phyloP scores from a whole-genome alignment of 2,888 invertebrate genomes.

The Hyles lineata region DNA sequence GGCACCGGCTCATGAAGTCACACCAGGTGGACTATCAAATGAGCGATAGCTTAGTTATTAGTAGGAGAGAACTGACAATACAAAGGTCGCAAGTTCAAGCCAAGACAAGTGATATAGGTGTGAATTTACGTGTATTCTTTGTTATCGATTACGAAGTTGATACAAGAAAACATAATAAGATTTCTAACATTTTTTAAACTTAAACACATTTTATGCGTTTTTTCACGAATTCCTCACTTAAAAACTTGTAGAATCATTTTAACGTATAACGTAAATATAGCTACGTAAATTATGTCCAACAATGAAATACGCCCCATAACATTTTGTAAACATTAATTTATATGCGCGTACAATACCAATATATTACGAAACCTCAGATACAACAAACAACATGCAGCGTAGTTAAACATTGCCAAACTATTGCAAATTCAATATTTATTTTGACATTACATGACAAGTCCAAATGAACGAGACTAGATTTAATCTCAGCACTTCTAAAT shows the following conservation, averaged over 20 bases:
- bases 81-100: too few species aligned
- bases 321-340: neutral
- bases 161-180: too few species aligned
- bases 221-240: neutral
- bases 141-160: too few species aligned
- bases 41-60: too few species aligned
- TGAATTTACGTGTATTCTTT: too few species aligned
- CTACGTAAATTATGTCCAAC: constrained; percentile 5
- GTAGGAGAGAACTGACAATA: too few species aligned
- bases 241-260: neutral
- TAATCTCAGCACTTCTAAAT: neutral
- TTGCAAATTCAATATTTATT: constrained; percentile 1
- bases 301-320: neutral
- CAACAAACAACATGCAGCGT: too few species aligned
- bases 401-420: neutral
- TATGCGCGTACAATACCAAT: neutral
- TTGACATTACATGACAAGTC: neutral
- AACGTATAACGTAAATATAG: neutral
- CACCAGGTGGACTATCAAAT: constrained; percentile 19
- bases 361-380: neutral
- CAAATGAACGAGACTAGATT: neutral
- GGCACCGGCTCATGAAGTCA: neutral
- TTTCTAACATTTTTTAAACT: too few species aligned
- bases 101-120: too few species aligned
- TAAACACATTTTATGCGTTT: too few species aligned